These are phyloP conservation scores for Telenomus remus DNA, from an alignment of 1,140 invertebrate genomes.

Conservation along the genomic window DNA sequence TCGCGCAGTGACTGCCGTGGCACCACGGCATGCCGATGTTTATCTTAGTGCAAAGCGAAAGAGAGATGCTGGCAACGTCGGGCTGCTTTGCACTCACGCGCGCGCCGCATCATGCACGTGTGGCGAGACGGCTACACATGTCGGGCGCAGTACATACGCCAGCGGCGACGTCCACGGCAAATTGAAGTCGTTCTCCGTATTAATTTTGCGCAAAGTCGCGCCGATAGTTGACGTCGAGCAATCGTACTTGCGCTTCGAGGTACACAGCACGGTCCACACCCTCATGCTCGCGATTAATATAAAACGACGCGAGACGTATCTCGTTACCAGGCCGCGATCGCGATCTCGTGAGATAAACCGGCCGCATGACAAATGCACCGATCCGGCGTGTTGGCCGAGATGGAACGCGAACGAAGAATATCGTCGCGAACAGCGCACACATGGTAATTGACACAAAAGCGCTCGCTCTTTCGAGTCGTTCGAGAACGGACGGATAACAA, in stretches of 20 bases:
- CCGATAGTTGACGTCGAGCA: slow-evolving; percentile 43
- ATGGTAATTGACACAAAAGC: slow-evolving; percentile 29
- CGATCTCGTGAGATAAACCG: slow-evolving; percentile 40
- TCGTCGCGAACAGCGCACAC: neutral
- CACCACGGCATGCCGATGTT: slow-evolving; percentile 65
- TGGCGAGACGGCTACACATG: slow-evolving; percentile 33
- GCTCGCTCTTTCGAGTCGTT: no score
- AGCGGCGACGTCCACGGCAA: slow-evolving; percentile 44
- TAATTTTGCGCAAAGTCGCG: slow-evolving; percentile 62
- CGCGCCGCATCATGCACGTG: slow-evolving; percentile 54
- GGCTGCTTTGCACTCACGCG: slow-evolving; percentile 27
- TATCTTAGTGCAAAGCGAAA: slow-evolving; percentile 64
- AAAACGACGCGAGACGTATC: slow-evolving; percentile 48
- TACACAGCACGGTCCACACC: slow-evolving; percentile 12
- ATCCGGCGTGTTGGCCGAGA: slow-evolving; percentile 38
- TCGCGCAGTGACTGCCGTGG: slow-evolving; percentile 64
- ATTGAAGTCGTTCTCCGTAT: slow-evolving; percentile 63
- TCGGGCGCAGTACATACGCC: slow-evolving; percentile 39
- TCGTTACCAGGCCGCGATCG: slow-evolving; percentile 51
- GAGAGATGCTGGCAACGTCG: slow-evolving; percentile 60
- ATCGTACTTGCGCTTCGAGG: slow-evolving; percentile 44
- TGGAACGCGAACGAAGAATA: slow-evolving; percentile 34
- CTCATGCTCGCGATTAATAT: neutral
- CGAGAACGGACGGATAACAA: slow-evolving; percentile 10
- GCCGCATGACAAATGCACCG: slow-evolving; percentile 46